A percentile compares a stretch with the other conserved stretches of the same genome.
These are phyloP conservation scores for Catamblyrhynchus diadema DNA, from an alignment of 2,797 vertebrate species.

Conservation along the genomic window DNA sequence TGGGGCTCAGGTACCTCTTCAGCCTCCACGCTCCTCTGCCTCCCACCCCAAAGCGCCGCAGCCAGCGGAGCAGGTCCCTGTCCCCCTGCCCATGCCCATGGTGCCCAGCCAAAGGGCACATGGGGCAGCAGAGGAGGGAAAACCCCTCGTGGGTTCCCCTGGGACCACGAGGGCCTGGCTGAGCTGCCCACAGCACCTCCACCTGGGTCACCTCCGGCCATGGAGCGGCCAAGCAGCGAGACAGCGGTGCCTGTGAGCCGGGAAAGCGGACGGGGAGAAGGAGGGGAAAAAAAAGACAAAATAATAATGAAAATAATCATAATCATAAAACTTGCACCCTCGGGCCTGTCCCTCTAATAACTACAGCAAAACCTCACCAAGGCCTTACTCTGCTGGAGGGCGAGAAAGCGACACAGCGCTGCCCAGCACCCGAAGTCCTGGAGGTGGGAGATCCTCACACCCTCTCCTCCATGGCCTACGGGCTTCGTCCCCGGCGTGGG, in stretches of 20 bases:
- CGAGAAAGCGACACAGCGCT: conserved; percentile 36
- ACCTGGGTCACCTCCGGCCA: background rate
- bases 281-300: background rate
- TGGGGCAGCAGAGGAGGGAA: background rate
- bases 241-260: background rate
- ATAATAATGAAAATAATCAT: background rate
- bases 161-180: background rate
- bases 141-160: background rate
- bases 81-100: background rate
- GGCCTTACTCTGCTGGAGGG: conserved; percentile 63
- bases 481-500: conserved; percentile 59
- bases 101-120: background rate
- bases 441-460: conserved; percentile 56
- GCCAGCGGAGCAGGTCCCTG: background rate
- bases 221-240: background rate
- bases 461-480: conserved; percentile 62
- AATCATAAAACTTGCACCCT: conserved; percentile 3
- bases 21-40: background rate
- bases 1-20: background rate
- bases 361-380: conserved; percentile 67
- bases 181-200: background rate
- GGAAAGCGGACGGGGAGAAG: background rate
- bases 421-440: conserved; percentile 40
- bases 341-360: conserved; percentile 62
- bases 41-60: background rate